phyloP scores from a whole-genome alignment of 2,888 invertebrate genomes.

The Steinernema carpocapsae region DNA sequence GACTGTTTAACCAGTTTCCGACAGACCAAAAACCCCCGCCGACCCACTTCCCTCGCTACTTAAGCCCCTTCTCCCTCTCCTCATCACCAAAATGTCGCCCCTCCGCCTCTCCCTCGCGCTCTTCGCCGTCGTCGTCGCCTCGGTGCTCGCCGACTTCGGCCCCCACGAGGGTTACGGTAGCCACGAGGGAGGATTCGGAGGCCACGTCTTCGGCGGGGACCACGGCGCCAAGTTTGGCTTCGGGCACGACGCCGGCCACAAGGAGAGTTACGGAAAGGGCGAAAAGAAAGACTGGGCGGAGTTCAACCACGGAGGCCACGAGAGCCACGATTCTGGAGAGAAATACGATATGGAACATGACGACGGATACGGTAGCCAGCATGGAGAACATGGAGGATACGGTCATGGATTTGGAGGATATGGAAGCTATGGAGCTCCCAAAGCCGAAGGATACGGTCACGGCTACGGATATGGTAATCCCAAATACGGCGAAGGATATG shows the following conservation, averaged over 20 bases:
- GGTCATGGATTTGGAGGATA: slow-evolving; percentile 36
- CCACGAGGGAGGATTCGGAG: not conserved
- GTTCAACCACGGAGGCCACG: slow-evolving; percentile 10
- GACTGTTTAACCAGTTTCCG: no score
- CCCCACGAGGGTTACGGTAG: slow-evolving; percentile 8
- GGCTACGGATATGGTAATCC: not conserved
- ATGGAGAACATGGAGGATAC: not conserved
- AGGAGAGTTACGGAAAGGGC: not conserved
- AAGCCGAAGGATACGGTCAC: no score
- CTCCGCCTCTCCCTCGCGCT: slow-evolving; percentile 4
- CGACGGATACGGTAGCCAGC: slow-evolving; percentile 10
- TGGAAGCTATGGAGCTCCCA: not conserved
- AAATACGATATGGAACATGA: not conserved
- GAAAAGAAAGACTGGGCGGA: slow-evolving; percentile 6
- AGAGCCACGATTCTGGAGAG: not conserved
- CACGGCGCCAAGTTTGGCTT: not conserved
- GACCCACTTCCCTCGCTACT: no score
- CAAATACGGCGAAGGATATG: no score
- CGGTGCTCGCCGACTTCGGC: not conserved
- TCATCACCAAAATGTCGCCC: not conserved
- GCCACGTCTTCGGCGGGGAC: not conserved
- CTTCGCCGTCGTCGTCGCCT: slow-evolving; percentile 16
- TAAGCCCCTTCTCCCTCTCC: no score
- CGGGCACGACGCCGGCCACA: not conserved
- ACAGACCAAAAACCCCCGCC: no score